Conservation (phyloP, 2,113 vertebrate species). For the Ammodytes marinus region DNA sequence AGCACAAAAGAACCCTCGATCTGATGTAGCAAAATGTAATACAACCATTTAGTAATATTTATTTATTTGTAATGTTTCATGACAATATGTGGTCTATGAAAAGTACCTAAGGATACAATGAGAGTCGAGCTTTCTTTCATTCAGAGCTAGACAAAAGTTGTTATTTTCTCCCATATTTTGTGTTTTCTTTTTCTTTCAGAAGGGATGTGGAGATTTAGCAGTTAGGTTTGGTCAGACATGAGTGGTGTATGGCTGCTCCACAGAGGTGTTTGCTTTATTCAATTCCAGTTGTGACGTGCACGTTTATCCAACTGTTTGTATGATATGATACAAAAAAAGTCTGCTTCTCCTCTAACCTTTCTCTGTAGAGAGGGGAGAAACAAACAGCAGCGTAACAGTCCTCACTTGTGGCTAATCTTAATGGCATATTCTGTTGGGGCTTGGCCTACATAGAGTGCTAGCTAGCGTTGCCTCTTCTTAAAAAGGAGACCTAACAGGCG, state of each 20-base stretch:
- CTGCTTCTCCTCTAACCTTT: slow-evolving; percentile 56
- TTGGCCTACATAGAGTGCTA: slow-evolving; percentile 81
- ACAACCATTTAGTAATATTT: not conserved
- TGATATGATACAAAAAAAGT: slow-evolving; percentile 36
- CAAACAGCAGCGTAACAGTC: slow-evolving; percentile 42
- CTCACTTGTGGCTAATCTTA: slow-evolving; percentile 78
- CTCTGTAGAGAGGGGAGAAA: slow-evolving; percentile 48
- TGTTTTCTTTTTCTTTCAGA: slow-evolving; percentile 32
- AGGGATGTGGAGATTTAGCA: slow-evolving; percentile 39
- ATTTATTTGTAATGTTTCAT: too few species aligned
- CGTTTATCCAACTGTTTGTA: not conserved
- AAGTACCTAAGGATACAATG: not conserved
- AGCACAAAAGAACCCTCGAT: not conserved
- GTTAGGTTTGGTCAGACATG: slow-evolving; percentile 41
- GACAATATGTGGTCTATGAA: not conserved
- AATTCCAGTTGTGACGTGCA: slow-evolving; percentile 27
- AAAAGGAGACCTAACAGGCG: slow-evolving; percentile 64
- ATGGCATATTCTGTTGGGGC: slow-evolving; percentile 79
- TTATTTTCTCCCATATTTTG: not conserved
- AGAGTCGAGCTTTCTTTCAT: not conserved
- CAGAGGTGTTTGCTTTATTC: slow-evolving; percentile 33
- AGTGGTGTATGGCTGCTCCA: slow-evolving; percentile 14
- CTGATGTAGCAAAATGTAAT: not conserved
- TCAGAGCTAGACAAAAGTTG: not conserved
- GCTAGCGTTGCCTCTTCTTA: slow-evolving; percentile 61